These are phyloP conservation scores for Hemicrepidius hirtus DNA, from an alignment of 2,888 invertebrate genomes.

Conservation along the genomic window DNA sequence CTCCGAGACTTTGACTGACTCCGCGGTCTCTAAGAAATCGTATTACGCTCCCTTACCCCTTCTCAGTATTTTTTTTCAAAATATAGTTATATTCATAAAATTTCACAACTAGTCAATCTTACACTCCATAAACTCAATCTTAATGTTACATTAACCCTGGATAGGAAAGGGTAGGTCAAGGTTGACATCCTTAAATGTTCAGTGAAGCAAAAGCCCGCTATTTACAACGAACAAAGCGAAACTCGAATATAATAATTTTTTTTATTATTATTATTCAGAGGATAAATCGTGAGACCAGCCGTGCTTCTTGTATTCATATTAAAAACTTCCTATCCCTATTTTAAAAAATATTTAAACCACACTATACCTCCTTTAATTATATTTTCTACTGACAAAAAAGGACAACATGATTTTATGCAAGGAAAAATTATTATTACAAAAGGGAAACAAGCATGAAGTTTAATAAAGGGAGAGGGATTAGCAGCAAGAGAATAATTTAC, in stretches of 20 bases:
- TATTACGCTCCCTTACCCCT: no score
- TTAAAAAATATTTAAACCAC: not conserved
- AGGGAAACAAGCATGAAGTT: conserved; percentile 33
- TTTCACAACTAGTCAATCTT: no score
- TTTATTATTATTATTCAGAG: conserved; percentile 17
- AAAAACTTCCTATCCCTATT: not conserved
- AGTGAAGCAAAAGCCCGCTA: conserved; percentile 11
- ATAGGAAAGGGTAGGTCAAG: conserved; percentile 26
- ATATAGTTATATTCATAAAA: no score
- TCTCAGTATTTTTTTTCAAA: no score
- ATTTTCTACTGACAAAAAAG: not conserved
- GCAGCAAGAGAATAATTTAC: conserved; percentile 35
- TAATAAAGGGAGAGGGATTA: no score
- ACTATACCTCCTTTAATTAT: not conserved
- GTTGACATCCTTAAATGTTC: conserved; percentile 17
- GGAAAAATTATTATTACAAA: conserved; percentile 23
- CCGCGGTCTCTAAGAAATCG: no score
- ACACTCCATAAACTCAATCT: no score
- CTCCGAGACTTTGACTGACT: no score
- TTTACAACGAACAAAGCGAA: not conserved
- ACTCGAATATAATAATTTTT: conserved; percentile 23
- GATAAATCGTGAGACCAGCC: conserved; percentile 20
- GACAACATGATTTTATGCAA: not conserved
- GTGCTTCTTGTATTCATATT: conserved; percentile 8
- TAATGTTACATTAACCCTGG: conserved; percentile 3